Evolutionary conservation across 1,140 invertebrate genomes (phyloP).

Genomic region (Cepaea nemoralis): DNA sequence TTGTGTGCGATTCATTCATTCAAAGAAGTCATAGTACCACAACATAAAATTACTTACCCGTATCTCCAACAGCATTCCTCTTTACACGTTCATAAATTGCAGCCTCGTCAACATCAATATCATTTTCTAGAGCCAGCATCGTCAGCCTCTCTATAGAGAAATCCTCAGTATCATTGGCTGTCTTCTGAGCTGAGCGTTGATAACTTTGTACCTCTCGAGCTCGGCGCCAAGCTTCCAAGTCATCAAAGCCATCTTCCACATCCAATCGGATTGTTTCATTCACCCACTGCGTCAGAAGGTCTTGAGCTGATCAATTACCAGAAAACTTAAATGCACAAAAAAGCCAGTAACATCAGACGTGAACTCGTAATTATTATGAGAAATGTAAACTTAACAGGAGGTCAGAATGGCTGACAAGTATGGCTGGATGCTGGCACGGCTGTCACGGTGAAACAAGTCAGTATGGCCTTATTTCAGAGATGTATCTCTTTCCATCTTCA

Average conservation of each 20-base stretch:
- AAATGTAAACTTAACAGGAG: neutral
- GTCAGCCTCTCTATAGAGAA: constrained; percentile 22
- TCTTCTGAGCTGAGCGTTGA: neutral
- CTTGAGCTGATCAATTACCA: constrained; percentile 50
- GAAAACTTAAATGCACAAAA: neutral
- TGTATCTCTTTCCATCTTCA: too few relatives aligned
- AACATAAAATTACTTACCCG: constrained; percentile 23
- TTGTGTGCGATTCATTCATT: too few relatives aligned
- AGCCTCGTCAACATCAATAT: constrained; percentile 27
- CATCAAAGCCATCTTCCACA: constrained; percentile 41
- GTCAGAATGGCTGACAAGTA: neutral
- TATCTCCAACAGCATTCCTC: constrained; percentile 24
- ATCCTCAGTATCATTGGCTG: neutral
- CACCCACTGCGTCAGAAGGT: constrained; percentile 59
- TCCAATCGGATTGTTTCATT: constrained; percentile 51
- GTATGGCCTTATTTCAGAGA: too few relatives aligned
- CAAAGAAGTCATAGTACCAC: too few relatives aligned
- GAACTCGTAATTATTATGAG: neutral
- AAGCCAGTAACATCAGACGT: neutral
- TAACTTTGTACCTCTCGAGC: neutral
- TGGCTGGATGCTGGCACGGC: too few relatives aligned
- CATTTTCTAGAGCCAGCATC: constrained; percentile 15
- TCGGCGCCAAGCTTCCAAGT: constrained; percentile 39
- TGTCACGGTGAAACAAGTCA: neutral
- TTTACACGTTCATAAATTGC: constrained; percentile 40